Conservation (phyloP, 2,113 vertebrate species). For the Vireo altiloquus region DNA sequence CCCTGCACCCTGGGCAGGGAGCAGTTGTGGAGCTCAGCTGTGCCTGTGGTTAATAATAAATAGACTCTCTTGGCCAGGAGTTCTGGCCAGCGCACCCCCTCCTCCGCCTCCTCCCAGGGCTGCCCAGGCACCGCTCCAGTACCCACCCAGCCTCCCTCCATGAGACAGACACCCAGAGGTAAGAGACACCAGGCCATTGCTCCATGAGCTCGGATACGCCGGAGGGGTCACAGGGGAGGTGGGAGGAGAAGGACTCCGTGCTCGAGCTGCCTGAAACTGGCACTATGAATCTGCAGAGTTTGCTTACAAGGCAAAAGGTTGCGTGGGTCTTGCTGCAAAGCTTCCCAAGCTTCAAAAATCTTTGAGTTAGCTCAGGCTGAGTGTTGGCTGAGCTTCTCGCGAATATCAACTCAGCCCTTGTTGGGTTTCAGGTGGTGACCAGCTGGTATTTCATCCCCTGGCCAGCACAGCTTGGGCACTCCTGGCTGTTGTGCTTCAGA, state of each 20-base stretch:
- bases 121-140: not conserved
- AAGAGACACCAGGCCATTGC: slow-evolving; percentile 15
- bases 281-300: not conserved
- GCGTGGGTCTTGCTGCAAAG: not conserved
- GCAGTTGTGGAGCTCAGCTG: slow-evolving; percentile 40
- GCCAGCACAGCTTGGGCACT: not conserved
- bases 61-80: not conserved
- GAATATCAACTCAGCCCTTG: not conserved
- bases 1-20: not conserved
- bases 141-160: not conserved
- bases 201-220: fast-evolving
- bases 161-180: not conserved
- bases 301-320: not conserved
- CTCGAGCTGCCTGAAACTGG: not conserved
- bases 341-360: not conserved
- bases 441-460: not conserved
- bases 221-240: not conserved
- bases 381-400: not conserved
- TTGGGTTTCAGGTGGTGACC: slow-evolving; percentile 2
- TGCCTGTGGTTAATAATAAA: slow-evolving; percentile 62
- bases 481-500: not conserved
- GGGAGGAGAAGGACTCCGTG: not conserved
- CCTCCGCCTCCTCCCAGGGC: not conserved
- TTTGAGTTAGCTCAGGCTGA: not conserved
- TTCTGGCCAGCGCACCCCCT: not conserved